Conservation (phyloP, 2,113 vertebrate species). For the Dasyurus viverrinus region DNA sequence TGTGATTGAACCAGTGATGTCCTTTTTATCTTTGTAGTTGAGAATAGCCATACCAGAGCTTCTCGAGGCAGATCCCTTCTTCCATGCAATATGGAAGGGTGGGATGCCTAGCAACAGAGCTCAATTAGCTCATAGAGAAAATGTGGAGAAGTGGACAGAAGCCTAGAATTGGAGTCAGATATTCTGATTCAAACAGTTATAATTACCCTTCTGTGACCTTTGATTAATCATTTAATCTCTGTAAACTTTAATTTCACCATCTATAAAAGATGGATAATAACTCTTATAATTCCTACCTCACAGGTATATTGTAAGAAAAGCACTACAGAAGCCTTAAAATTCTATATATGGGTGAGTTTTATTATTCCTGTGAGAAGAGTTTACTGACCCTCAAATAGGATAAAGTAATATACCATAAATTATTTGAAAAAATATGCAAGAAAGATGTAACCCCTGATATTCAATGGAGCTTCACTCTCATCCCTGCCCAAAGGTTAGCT, state of each 20-base stretch:
- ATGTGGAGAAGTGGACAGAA: neutral
- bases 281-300: neutral
- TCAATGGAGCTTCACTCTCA: neutral
- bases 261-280: neutral
- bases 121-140: neutral
- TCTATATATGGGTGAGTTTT: neutral
- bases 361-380: neutral
- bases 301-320: neutral
- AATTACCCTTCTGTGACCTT: neutral
- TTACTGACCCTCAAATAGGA: neutral
- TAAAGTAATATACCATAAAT: neutral
- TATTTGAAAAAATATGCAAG: neutral
- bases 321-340: neutral
- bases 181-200: neutral
- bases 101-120: neutral
- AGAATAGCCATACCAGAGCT: neutral
- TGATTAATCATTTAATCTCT: neutral
- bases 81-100: neutral
- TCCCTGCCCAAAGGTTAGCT: neutral
- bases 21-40: neutral
- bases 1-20: neutral
- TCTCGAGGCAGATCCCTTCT: neutral
- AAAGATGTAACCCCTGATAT: neutral
- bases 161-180: neutral
- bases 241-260: neutral